These are phyloP conservation scores for Prenolepis imparis DNA, from an alignment of 2,888 invertebrate species.

Conservation along the genomic window DNA sequence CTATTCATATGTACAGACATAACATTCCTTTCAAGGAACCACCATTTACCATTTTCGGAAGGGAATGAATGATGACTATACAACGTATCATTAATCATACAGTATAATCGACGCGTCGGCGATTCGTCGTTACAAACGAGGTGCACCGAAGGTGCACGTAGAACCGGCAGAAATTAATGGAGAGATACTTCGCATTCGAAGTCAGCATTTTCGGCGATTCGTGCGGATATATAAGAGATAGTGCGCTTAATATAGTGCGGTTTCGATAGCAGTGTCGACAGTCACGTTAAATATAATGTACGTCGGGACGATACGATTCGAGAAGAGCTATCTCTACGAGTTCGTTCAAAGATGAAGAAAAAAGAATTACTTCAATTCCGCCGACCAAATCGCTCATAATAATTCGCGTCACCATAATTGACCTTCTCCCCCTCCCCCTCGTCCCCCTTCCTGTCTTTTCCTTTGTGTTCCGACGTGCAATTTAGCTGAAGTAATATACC, in stretches of 20 bases:
- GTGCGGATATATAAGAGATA: conserved; percentile 60
- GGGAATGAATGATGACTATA: conserved; percentile 23
- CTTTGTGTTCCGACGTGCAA: conserved; percentile 51
- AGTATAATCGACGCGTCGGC: conserved; percentile 45
- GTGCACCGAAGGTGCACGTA: conserved; percentile 17
- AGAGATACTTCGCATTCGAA: conserved; percentile 37
- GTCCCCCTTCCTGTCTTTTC: neutral
- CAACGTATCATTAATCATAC: conserved; percentile 40
- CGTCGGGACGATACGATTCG: conserved; percentile 11
- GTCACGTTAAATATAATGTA: conserved; percentile 69
- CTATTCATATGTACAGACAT: neutral
- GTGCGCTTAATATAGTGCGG: conserved; percentile 71
- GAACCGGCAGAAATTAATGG: conserved; percentile 36
- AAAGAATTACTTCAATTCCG: conserved; percentile 63
- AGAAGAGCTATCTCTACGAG: conserved; percentile 41
- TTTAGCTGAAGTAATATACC: conserved; percentile 61
- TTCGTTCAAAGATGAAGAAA: neutral
- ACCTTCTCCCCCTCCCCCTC: neutral
- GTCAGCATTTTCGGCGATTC: conserved; percentile 48
- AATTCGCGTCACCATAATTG: conserved; percentile 48
- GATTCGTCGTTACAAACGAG: conserved; percentile 47
- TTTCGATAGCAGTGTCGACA: conserved; percentile 66
- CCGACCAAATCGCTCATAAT: conserved; percentile 40
- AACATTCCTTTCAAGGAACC: conserved; percentile 35
- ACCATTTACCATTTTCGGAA: conserved; percentile 37